These are phyloP conservation scores for Acanthacorydalis orientalis DNA, from an alignment of 2,888 invertebrate genomes.

Conservation along the genomic window DNA sequence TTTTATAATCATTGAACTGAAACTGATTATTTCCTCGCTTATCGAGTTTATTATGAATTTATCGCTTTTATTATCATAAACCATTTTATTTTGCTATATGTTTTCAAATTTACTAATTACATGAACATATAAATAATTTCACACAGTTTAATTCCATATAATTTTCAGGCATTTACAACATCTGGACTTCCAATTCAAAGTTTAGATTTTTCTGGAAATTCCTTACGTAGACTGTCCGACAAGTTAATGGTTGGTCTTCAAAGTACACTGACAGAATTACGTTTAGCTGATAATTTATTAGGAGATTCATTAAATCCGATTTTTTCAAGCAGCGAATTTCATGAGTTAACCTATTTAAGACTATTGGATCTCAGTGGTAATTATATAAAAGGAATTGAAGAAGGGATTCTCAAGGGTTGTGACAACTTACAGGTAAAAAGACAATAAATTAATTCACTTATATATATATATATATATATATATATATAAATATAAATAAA, in stretches of 20 bases:
- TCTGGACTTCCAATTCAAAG: slow-evolving; percentile 55
- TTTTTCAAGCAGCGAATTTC: slow-evolving; percentile 73
- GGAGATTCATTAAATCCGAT: slow-evolving; percentile 84
- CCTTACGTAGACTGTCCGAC: slow-evolving; percentile 62
- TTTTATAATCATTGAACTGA: too few species aligned
- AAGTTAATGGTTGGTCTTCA: slow-evolving; percentile 49
- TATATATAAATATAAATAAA: not conserved
- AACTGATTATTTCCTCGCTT: too few species aligned
- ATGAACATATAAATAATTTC: too few species aligned
- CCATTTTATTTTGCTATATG: too few species aligned
- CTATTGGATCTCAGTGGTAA: slow-evolving; percentile 68
- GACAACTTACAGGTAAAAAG: slow-evolving; percentile 45
- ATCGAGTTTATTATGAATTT: too few species aligned
- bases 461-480: not conserved
- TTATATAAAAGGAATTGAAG: slow-evolving; percentile 65
- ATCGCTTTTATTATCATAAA: too few species aligned
- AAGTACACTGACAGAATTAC: slow-evolving; percentile 49
- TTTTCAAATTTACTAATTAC: too few species aligned
- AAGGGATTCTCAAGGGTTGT: slow-evolving; percentile 73
- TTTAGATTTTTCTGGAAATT: slow-evolving; percentile 70
- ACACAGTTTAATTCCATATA: not conserved
- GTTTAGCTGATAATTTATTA: slow-evolving; percentile 63
- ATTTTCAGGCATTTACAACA: slow-evolving; percentile 44
- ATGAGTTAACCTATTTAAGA: slow-evolving; percentile 52
- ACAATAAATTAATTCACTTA: slow-evolving; percentile 7